Evolutionary conservation across 2,113 vertebrate genomes (phyloP).

Genomic region (Cyrtonyx montezumae): DNA sequence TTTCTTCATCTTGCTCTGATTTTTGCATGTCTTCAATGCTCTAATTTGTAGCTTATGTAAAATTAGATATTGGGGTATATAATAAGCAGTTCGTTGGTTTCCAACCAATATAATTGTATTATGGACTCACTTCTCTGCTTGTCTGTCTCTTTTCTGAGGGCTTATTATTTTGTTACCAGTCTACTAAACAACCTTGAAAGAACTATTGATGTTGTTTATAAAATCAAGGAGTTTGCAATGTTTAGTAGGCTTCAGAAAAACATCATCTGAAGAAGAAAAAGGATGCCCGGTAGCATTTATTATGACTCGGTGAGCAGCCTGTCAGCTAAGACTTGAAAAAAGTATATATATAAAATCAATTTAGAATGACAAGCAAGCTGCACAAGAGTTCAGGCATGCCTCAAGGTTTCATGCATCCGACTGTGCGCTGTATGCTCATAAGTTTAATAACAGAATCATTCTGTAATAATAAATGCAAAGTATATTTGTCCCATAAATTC

Average conservation of each 20-base stretch:
- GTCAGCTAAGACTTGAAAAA: not conserved
- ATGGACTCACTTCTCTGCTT: not conserved
- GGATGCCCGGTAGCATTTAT: conserved; percentile 1
- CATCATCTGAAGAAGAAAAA: not conserved
- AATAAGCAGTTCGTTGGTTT: conserved; percentile 8
- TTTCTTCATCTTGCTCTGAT: not conserved
- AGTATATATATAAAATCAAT: not conserved
- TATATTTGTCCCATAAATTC: not conserved
- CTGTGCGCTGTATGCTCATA: not conserved
- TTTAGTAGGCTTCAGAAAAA: not conserved
- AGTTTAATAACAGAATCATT: not conserved
- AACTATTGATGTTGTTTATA: not conserved
- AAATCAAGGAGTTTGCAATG: not conserved
- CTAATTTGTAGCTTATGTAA: not conserved
- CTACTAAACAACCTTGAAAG: conserved; percentile 28
- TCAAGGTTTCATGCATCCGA: not conserved
- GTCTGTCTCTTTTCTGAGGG: not conserved
- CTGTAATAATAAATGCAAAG: not conserved
- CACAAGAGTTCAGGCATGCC: not conserved
- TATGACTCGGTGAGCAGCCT: not conserved
- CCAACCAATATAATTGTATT: not conserved
- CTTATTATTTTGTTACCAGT: conserved; percentile 12
- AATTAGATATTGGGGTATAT: not conserved
- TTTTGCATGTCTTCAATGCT: not conserved
- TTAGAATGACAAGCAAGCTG: not conserved